A percentile compares a stretch with the other conserved stretches of the same genome.
phyloP scores from a whole-genome alignment of 2,888 invertebrate genomes.

The Synanthedon formicaeformis region DNA sequence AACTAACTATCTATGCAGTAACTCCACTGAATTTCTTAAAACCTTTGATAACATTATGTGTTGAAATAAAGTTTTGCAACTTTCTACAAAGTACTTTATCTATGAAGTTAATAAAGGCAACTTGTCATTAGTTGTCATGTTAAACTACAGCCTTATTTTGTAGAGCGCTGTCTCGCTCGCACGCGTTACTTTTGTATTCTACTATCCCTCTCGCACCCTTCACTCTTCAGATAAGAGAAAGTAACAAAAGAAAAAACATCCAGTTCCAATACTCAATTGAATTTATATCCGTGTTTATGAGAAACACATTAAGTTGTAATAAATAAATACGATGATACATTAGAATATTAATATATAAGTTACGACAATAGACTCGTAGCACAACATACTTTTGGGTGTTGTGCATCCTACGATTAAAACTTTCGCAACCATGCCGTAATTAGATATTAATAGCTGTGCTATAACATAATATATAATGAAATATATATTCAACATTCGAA shows the following conservation, averaged over 20 bases:
- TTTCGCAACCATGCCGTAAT: conserved; percentile 24
- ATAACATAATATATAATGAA: conserved; percentile 18
- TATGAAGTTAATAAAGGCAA: conserved; percentile 24
- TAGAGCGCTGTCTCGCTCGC: conserved; percentile 47
- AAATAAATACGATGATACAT: too few relatives aligned
- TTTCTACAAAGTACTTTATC: not conserved
- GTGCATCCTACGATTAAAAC: conserved; percentile 5
- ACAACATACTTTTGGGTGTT: too few relatives aligned
- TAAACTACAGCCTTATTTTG: conserved; percentile 15
- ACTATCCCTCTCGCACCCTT: conserved; percentile 55
- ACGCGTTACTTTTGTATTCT: conserved; percentile 17
- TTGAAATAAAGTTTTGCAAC: not conserved
- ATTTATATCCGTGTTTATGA: conserved; percentile 23
- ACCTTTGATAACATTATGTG: not conserved
- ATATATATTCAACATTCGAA: conserved; percentile 20
- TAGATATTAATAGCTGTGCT: conserved; percentile 24
- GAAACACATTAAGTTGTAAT: conserved; percentile 3
- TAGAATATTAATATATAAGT: conserved; percentile 6
- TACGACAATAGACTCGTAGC: too few relatives aligned
- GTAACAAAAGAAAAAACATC: conserved; percentile 66
- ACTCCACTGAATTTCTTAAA: too few relatives aligned
- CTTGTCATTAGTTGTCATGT: conserved; percentile 30
- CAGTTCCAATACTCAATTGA: conserved; percentile 40
- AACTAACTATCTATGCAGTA: too few relatives aligned
- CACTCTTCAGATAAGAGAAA: conserved; percentile 66